Percentiles rank a stretch among this genome's conserved stretches.
These are phyloP conservation scores for Meandrina meandrites DNA, from an alignment of 92 coral and sea anemone species.

Conservation along the genomic window DNA sequence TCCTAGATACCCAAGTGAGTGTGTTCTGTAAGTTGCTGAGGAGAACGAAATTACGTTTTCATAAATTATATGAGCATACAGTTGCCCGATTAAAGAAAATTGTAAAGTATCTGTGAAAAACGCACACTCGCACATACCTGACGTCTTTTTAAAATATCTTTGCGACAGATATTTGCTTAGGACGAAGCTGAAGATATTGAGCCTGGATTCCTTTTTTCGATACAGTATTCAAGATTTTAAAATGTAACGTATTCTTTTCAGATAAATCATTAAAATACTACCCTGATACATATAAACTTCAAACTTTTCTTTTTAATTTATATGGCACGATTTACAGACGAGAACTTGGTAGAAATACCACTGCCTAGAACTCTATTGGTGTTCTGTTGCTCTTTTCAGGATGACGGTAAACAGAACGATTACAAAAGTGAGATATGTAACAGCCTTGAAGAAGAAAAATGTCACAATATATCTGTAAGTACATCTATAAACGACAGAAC, in stretches of 20 bases:
- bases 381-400: not conserved
- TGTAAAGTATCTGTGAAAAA: too few species aligned
- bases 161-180: not conserved
- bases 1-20: too few species aligned
- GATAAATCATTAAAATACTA: too few species aligned
- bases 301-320: too few species aligned
- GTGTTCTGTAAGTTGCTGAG: too few species aligned
- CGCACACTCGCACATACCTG: too few species aligned
- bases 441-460: not conserved
- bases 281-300: too few species aligned
- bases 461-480: not conserved
- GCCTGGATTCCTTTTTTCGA: not conserved
- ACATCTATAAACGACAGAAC: too few species aligned
- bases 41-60: too few species aligned
- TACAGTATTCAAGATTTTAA: not conserved
- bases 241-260: not conserved
- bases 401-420: not conserved
- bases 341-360: not conserved
- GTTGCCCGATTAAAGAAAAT: too few species aligned
- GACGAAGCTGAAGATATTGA: not conserved
- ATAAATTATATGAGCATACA: too few species aligned
- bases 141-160: not conserved
- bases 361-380: not conserved
- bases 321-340: too few species aligned
- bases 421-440: not conserved